These are phyloP conservation scores for Oryzias celebensis DNA, from an alignment of 2,113 vertebrate species.

Conservation along the genomic window DNA sequence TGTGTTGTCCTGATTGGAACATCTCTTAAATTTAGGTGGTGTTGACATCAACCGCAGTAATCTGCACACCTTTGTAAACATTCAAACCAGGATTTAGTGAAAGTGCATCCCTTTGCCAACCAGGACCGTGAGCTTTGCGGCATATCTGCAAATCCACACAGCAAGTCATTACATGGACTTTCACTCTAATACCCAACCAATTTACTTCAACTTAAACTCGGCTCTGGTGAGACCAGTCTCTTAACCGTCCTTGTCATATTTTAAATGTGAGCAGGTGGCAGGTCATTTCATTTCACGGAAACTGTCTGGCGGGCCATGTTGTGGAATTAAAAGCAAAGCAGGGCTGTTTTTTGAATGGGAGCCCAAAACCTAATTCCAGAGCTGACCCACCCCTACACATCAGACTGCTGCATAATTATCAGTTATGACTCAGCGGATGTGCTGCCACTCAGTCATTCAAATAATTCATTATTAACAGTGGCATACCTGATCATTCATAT, in stretches of 20 bases:
- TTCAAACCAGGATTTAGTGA: constrained; percentile 11
- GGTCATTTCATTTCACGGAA: constrained; percentile 51
- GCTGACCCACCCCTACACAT: constrained; percentile 15
- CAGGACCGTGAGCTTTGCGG: constrained; percentile 35
- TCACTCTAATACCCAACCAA: too few relatives aligned
- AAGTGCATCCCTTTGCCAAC: constrained; percentile 9
- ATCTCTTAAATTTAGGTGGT: neutral
- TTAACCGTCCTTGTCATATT: constrained; percentile 48
- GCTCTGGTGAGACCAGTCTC: too few relatives aligned
- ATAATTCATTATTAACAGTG: constrained; percentile 5
- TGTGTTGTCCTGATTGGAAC: too few relatives aligned
- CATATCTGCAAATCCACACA: constrained; percentile 54
- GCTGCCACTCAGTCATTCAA: constrained; percentile 20
- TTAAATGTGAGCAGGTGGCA: constrained; percentile 63
- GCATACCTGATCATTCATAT: constrained; percentile 29
- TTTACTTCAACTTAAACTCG: too few relatives aligned
- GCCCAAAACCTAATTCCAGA: constrained; percentile 22
- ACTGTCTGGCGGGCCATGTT: constrained; percentile 37
- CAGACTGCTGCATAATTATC: neutral
- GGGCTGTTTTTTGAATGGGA: constrained; percentile 47
- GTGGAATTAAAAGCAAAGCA: constrained; percentile 39
- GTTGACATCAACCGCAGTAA: constrained; percentile 5
- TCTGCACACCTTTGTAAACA: constrained; percentile 5
- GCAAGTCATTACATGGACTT: constrained; percentile 66
- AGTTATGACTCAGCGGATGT: constrained; percentile 18